Conservation (phyloP, 2,797 vertebrate genomes). For the Aeoliscus strigatus region DNA sequence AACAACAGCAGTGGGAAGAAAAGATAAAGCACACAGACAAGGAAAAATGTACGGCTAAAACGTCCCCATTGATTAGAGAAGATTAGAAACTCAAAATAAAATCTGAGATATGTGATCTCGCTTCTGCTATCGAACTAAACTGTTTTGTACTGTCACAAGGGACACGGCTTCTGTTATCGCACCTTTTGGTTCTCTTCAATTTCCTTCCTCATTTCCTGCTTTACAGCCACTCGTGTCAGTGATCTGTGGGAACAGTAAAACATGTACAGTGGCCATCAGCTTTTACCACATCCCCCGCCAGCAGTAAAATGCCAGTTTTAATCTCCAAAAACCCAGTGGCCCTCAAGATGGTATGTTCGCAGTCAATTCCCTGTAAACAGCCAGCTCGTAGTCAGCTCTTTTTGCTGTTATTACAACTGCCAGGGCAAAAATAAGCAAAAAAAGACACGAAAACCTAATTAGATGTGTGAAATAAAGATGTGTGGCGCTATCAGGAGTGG, state of each 20-base stretch:
- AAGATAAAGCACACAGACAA: conserved; percentile 5
- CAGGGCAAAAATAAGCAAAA: conserved; percentile 41
- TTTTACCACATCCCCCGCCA: conserved; percentile 63
- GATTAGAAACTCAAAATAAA: conserved; percentile 33
- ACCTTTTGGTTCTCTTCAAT: conserved; percentile 98
- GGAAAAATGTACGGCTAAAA: conserved; percentile 22
- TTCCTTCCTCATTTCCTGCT: conserved; percentile 88
- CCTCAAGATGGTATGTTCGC: conserved; percentile 61
- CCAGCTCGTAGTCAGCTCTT: conserved; percentile 66
- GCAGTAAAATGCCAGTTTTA: conserved; percentile 74
- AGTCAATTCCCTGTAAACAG: conserved; percentile 69
- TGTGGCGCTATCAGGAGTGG: conserved; percentile 7
- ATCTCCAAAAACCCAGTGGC: conserved; percentile 69
- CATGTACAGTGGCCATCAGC: conserved; percentile 73
- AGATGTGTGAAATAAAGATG: conserved; percentile 28
- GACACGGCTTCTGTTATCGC: conserved; percentile 50
- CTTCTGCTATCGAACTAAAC: conserved; percentile 29
- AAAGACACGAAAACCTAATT: conserved; percentile 45
- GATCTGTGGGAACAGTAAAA: conserved; percentile 87
- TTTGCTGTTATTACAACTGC: conserved; percentile 58
- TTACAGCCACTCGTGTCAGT: conserved; percentile 86
- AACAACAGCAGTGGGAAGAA: conserved; percentile 1
- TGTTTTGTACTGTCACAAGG: conserved; percentile 26
- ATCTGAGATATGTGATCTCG: conserved; percentile 4
- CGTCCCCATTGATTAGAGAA: conserved; percentile 14